These are phyloP conservation scores for Nannospalax galili DNA, from an alignment of 2,113 vertebrate species.

Conservation along the genomic window DNA sequence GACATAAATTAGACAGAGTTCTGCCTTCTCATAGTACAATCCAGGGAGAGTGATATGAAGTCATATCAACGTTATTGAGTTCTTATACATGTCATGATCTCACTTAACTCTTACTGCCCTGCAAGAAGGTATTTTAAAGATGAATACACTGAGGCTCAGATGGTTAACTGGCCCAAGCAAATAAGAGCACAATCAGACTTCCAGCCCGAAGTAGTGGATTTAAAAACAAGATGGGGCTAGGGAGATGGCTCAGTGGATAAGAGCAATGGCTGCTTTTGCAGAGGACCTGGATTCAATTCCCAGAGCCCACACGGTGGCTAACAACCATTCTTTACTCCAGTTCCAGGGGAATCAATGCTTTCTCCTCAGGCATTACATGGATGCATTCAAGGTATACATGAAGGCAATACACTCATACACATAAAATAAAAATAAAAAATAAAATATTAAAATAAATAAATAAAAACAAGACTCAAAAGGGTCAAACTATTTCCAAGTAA, in stretches of 20 bases:
- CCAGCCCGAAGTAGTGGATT: not conserved
- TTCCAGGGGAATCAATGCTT: no score
- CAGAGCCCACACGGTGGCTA: no score
- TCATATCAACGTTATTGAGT: no score
- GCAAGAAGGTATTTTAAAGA: not conserved
- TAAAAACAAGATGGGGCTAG: not conserved
- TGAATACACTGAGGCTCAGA: not conserved
- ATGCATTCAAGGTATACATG: no score
- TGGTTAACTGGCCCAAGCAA: not conserved
- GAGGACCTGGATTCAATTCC: no score
- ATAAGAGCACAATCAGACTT: not conserved
- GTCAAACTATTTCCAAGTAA: not conserved
- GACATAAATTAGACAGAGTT: not conserved
- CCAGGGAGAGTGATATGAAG: not conserved
- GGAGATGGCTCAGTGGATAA: no score
- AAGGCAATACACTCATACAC: no score
- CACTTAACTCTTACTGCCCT: not conserved
- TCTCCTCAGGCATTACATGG: no score
- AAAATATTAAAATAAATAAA: no score
- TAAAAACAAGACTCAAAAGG: not conserved
- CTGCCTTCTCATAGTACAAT: not conserved
- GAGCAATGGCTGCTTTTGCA: no score
- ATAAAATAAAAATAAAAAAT: no score
- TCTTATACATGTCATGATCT: not conserved
- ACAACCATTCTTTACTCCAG: no score